Percentiles rank a stretch among this genome's conserved stretches.
phyloP scores from a whole-genome alignment of 2,888 invertebrate species.

The Nemotelus nigrinus region DNA sequence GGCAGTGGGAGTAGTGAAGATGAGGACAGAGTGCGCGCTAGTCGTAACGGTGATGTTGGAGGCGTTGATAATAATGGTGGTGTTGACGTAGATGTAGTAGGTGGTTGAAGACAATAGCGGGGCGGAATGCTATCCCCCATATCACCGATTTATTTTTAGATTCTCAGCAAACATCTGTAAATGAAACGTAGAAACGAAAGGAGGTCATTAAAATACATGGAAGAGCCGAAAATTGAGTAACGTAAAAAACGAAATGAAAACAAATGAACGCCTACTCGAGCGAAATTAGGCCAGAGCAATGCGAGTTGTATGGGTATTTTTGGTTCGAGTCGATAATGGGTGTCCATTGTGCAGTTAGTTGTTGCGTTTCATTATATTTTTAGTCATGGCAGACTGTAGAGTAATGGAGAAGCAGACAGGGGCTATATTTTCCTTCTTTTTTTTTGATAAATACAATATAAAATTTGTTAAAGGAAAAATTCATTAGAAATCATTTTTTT shows the following conservation, averaged over 20 bases:
- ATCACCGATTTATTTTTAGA: constrained; percentile 54
- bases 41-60: neutral
- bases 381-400: too few species aligned
- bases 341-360: too few species aligned
- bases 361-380: too few species aligned
- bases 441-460: too few species aligned
- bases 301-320: neutral
- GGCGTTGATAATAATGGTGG: constrained; percentile 45
- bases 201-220: constrained; percentile 35
- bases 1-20: neutral
- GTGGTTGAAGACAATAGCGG: constrained; percentile 52
- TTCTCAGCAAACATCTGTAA: constrained; percentile 55
- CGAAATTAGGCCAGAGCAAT: constrained; percentile 11
- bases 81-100: constrained; percentile 19
- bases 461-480: too few species aligned
- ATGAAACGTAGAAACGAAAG: constrained; percentile 37
- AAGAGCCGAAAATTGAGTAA: constrained; percentile 2
- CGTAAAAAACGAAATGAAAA: constrained; percentile 24
- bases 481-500: too few species aligned
- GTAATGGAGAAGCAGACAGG: too few species aligned
- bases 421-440: too few species aligned
- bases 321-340: too few species aligned
- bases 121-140: constrained; percentile 53
- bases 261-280: neutral
- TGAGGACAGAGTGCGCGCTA: neutral